phyloP scores from a whole-genome alignment of 37 sponge, comb jelly and placozoan genomes.

The Ephydatia muelleri region DNA sequence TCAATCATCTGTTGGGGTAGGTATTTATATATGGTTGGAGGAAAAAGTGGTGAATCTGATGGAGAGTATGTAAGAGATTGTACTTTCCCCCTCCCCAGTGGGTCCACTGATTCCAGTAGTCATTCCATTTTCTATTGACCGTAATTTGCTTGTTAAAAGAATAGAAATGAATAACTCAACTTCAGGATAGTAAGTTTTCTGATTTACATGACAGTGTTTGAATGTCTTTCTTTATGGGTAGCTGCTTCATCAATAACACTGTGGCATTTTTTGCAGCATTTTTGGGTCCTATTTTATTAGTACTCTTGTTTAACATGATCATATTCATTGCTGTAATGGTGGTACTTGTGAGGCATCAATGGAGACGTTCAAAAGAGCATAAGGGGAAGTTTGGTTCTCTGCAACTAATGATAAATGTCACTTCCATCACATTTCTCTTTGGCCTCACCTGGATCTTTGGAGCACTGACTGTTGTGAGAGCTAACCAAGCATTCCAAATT shows the following conservation, averaged over 20 bases:
- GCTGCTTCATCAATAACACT: constrained; percentile 58
- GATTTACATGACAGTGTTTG: not conserved
- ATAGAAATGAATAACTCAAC: not conserved
- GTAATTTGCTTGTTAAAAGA: not conserved
- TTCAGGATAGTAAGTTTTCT: not conserved
- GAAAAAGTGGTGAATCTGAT: too few species aligned
- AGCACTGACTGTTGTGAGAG: constrained; percentile 18
- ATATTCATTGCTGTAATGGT: constrained; percentile 35
- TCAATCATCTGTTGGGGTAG: constrained; percentile 51
- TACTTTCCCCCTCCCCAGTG: not conserved
- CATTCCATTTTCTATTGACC: not conserved
- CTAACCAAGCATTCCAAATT: constrained; percentile 14
- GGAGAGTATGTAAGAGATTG: too few species aligned
- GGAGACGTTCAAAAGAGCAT: not conserved
- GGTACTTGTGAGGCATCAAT: constrained; percentile 27
- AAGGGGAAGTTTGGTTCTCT: not conserved
- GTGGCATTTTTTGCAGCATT: constrained; percentile 39
- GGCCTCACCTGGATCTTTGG: constrained; percentile 58
- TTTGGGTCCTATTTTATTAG: constrained; percentile 39
- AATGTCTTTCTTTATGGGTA: not conserved
- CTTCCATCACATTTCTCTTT: not conserved
- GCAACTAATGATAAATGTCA: constrained; percentile 5
- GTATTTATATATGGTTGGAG: not conserved
- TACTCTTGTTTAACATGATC: constrained; percentile 46
- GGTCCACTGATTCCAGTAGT: constrained; percentile 15